phyloP scores from a whole-genome alignment of 2,888 invertebrate species.

The Callinectes sapidus region DNA sequence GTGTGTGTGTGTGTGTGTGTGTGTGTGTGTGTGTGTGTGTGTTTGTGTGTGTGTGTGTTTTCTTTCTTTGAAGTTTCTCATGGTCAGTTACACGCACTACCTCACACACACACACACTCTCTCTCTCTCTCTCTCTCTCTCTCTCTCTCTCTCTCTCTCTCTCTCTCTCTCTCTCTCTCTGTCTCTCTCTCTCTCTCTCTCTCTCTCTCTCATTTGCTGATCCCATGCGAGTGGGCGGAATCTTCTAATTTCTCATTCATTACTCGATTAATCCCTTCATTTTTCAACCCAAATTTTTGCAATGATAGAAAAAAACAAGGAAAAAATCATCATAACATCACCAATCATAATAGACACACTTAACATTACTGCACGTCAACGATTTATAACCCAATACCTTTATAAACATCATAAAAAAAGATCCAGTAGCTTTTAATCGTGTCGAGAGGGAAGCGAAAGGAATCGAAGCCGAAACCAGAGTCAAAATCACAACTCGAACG shows the following conservation, averaged over 20 bases:
- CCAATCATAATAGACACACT: background rate
- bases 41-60: constrained; percentile 1
- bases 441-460: background rate
- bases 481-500: background rate
- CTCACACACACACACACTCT: no score
- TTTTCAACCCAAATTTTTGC: background rate
- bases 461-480: background rate
- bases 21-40: constrained; percentile 21
- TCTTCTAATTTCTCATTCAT: background rate
- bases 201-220: constrained; percentile 3
- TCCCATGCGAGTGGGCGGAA: background rate
- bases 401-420: background rate
- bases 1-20: constrained; percentile 25
- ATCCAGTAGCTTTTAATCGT: background rate
- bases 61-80: background rate
- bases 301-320: background rate
- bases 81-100: background rate
- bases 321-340: background rate
- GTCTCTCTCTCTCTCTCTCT: no score
- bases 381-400: background rate
- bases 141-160: background rate
- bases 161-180: background rate
- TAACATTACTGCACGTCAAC: background rate
- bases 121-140: no score
- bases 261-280: background rate